Evolutionary conservation across 2,797 vertebrate genomes (phyloP).

Genomic region (Philypnodon macrostomus): DNA sequence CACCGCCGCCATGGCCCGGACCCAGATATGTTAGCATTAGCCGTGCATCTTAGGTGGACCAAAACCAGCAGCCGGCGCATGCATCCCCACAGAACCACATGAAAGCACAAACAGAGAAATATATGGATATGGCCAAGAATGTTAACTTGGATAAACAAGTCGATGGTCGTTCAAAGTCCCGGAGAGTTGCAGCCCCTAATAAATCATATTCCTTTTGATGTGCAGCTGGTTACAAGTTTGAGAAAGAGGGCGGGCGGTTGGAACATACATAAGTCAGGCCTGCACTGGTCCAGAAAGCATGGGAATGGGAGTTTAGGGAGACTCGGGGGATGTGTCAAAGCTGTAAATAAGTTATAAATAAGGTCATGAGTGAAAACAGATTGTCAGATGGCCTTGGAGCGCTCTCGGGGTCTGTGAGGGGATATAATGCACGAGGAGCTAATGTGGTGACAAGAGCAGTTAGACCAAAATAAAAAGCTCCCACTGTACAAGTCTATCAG

Average conservation of each 20-base stretch:
- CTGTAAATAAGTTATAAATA: constrained; percentile 72
- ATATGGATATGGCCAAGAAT: constrained; percentile 69
- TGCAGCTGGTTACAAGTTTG: constrained; percentile 80
- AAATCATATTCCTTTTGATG: constrained; percentile 78
- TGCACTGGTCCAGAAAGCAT: constrained; percentile 60
- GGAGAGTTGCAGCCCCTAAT: constrained; percentile 68
- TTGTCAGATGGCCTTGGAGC: constrained; percentile 46
- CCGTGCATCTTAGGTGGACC: constrained; percentile 51
- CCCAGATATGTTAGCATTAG: constrained; percentile 61
- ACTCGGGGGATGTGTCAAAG: constrained; percentile 55
- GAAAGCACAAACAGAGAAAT: constrained; percentile 67
- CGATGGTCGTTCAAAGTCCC: constrained; percentile 73
- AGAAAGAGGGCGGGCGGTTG: constrained; percentile 56
- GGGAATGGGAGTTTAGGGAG: constrained; percentile 60
- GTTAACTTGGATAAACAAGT: constrained; percentile 79
- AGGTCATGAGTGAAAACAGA: constrained; percentile 62
- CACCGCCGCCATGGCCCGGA: constrained; percentile 42
- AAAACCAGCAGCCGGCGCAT: constrained; percentile 52
- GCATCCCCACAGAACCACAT: constrained; percentile 60
- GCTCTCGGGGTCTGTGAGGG: constrained; percentile 18
- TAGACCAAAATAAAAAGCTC: constrained; percentile 1
- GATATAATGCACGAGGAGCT: constrained; percentile 36
- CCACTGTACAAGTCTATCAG: constrained; percentile 1
- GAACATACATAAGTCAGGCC: constrained; percentile 67
- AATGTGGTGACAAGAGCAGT: constrained; percentile 20